Base-by-base conservation (phyloP, 2,797 vertebrate species). In the Brachymystax lenok region DNA sequence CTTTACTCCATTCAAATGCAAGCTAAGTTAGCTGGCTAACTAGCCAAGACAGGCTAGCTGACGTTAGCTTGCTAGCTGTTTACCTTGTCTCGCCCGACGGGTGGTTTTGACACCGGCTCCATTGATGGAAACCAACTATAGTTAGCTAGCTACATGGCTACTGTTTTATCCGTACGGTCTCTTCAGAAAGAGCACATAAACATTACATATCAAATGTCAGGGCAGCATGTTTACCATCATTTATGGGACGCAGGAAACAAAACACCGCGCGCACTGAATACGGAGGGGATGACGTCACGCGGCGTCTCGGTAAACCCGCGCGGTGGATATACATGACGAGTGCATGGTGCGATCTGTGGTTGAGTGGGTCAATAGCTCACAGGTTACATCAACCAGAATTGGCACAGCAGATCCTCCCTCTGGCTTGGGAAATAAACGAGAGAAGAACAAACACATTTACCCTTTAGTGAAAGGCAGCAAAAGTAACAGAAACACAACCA, bases 51-150 rank as follows among this genome's bases (percentile, higher is more conserved):
- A 10, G n/a, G 17, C 4, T 35, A 24, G 21, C 35, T 28, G n/a
- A 64, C 59, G 35, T 40, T 73, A 90, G 90, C 88, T 85, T 84
- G 40, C 40, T 59, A 71, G 74, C 68, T 79, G 63, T 73, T 77
- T 80, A 63, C 59, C 59, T 63, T 63, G 12, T 27, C 59, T 24
- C n/a, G 59, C n/a, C 79, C 83, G 73, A 79, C 74, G 51, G 72
- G 19, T 86, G 87, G 81, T 84, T 85, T 88, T 86, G 87, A 85
- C 78, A 83, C 75, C 7, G 64, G 85, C 76, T 92, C 88, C 92
- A 94, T 93, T 69, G 40, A 12, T 46, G 76, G 88, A 76, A 16
- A 50, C 1, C 28, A 69, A 68, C 30, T 79, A 52, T 7, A 35
- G 33, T 0, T 66, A 75, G 75, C n/a, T n/a, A 51, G 75, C 35